Evolutionary conservation across 2,888 invertebrate genomes (phyloP).

Genomic region (Noctua janthina): DNA sequence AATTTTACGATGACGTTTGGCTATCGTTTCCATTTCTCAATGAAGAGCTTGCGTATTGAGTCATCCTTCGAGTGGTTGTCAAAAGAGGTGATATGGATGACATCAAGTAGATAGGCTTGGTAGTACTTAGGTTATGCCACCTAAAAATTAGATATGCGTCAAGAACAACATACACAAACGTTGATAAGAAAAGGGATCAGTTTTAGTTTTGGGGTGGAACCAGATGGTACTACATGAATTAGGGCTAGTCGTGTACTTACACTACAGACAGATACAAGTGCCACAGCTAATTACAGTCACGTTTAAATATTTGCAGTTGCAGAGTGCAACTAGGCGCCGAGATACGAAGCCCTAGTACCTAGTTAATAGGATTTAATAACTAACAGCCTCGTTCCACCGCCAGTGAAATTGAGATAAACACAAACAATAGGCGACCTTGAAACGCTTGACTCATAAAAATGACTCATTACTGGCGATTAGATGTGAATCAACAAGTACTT

Average conservation of each 20-base stretch:
- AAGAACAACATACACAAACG: background rate
- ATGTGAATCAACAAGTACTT: slow-evolving; percentile 56
- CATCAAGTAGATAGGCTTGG: slow-evolving; percentile 12
- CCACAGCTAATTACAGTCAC: slow-evolving; percentile 20
- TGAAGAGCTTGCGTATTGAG: background rate
- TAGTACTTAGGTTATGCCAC: background rate
- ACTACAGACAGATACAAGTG: background rate
- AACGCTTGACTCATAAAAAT: slow-evolving; percentile 51
- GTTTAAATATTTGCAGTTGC: slow-evolving; percentile 7
- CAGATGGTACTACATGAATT: background rate
- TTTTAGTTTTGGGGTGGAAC: background rate
- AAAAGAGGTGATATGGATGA: slow-evolving; percentile 20
- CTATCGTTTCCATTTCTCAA: slow-evolving; percentile 4
- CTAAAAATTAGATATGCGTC: background rate
- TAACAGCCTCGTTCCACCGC: slow-evolving; percentile 39
- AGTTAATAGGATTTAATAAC: slow-evolving; percentile 63
- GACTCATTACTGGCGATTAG: slow-evolving; percentile 49
- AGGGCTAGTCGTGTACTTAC: background rate
- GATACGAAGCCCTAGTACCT: slow-evolving; percentile 59
- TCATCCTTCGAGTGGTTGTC: slow-evolving; percentile 15
- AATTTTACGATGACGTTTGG: background rate
- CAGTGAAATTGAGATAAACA: slow-evolving; percentile 59
- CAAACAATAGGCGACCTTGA: slow-evolving; percentile 57
- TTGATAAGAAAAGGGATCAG: slow-evolving; percentile 8
- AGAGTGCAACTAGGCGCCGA: slow-evolving; percentile 22